Conservation (phyloP, 2,113 vertebrate species). For the Nematolebias whitei region DNA sequence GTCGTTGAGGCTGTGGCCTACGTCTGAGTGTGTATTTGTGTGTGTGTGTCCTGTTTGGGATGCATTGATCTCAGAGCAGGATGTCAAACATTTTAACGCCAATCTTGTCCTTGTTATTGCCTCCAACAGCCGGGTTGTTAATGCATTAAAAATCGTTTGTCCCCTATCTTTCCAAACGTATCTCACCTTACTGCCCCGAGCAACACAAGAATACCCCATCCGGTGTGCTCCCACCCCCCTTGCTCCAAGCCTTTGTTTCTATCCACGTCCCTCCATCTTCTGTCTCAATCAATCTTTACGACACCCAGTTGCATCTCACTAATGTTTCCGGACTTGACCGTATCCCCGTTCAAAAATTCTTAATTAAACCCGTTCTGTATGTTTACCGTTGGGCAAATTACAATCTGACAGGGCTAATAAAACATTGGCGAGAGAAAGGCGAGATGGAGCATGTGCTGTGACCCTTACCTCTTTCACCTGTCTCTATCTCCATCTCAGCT, state of each 20-base stretch:
- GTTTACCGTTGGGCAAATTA: conserved; percentile 83
- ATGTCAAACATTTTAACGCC: conserved; percentile 85
- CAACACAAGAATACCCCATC: conserved; percentile 83
- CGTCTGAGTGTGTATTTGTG: conserved; percentile 42
- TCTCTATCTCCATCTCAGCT: conserved; percentile 69
- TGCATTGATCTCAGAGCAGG: conserved; percentile 82
- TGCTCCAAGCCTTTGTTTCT: conserved; percentile 59
- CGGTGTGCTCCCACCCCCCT: conserved; percentile 64
- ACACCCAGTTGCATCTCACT: conserved; percentile 84
- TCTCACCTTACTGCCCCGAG: conserved; percentile 79
- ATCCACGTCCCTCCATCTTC: conserved; percentile 74
- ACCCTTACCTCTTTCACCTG: conserved; percentile 63
- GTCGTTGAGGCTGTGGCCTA: conserved; percentile 39
- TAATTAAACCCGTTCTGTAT: conserved; percentile 83
- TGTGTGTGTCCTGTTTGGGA: conserved; percentile 68
- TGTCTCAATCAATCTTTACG: conserved; percentile 87
- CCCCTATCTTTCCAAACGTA: conserved; percentile 79
- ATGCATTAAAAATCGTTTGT: conserved; percentile 85
- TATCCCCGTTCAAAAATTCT: conserved; percentile 84
- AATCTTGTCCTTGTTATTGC: conserved; percentile 82
- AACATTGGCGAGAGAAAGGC: conserved; percentile 70
- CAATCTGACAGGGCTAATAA: conserved; percentile 85
- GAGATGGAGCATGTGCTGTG: conserved; percentile 67
- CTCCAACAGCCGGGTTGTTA: conserved; percentile 76
- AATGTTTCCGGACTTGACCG: conserved; percentile 87